Evolutionary conservation across 2,797 vertebrate genomes (phyloP).

Genomic region (Pogonophryne albipinna): DNA sequence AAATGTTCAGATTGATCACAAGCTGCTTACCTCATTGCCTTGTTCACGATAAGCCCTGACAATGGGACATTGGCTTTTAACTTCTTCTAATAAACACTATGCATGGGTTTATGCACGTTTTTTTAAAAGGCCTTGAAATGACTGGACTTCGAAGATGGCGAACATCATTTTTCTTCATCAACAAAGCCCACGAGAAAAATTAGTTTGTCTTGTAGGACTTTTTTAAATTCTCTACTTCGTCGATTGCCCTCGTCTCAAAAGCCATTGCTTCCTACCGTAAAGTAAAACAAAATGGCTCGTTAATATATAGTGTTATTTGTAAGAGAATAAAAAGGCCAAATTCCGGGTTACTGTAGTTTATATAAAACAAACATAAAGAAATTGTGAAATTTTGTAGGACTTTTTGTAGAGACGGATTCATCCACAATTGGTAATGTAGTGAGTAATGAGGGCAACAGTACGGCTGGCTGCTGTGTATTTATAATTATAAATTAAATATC

Average conservation of each 20-base stretch:
- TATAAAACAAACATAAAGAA: not conserved
- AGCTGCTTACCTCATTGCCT: not conserved
- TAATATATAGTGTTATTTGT: not conserved
- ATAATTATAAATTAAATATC: not conserved
- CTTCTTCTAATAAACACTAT: slow-evolving; percentile 22
- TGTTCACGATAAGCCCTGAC: not conserved
- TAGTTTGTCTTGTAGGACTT: not conserved
- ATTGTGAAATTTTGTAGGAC: not conserved
- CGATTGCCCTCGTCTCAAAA: not conserved
- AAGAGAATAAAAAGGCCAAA: not conserved
- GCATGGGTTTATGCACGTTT: slow-evolving; percentile 46
- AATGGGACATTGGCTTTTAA: slow-evolving; percentile 27
- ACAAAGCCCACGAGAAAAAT: slow-evolving; percentile 34
- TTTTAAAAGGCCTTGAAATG: slow-evolving; percentile 28
- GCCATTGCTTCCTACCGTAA: rapidly evolving
- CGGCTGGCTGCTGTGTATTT: not conserved
- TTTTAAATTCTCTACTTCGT: not conserved
- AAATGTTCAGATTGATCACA: slow-evolving; percentile 7
- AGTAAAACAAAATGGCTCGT: not conserved
- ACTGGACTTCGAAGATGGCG: slow-evolving; percentile 18
- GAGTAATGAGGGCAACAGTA: not conserved
- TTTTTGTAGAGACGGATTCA: not conserved
- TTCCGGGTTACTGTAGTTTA: not conserved
- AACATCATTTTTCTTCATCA: slow-evolving; percentile 27
- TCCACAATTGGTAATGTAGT: not conserved